Base-by-base conservation (phyloP, 2,888 invertebrate genomes). In the Dichetophora obliterata region DNA sequence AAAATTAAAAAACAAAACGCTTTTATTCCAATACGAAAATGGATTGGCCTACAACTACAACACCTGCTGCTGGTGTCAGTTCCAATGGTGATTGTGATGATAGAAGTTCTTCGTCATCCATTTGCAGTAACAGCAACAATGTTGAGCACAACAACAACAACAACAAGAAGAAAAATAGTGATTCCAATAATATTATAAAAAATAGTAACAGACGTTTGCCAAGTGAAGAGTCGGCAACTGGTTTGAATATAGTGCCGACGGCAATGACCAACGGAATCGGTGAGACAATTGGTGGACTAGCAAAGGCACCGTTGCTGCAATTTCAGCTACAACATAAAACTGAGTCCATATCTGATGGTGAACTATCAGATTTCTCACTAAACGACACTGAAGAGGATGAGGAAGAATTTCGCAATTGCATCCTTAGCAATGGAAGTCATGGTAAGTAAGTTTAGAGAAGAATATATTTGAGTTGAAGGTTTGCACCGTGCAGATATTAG, bases 301-400 rank as follows among this genome's bases (percentile, higher is more conserved):
- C 80, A 8, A 74, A 82, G 50, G 77, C 80, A 50, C 78, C 75
- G 14, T 63, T 66, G 54, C 31, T 66, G 0, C 66, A 73, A 63
- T 22, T 34, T 24, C 84, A 84, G 78, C 74, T 84, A 52, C 86
- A 87, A 78, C 82, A 85, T 14, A 88, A 88, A 75, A 84, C 85
- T 3, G 88, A 88, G 72, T 88, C 86, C 54, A 84, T 88, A n/a
- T 89, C 89, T 3, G 89, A 89, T 75, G 89, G 85, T 1, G 89
- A 89, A 77, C 75, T 89, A 5, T 89, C 89, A 71, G 95, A 95
- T 82, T 93, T 94, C 82, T 95, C 95, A 48, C 90, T 95, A 0
- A 93, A 93, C 22, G 95, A 95, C 82, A 94, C 95, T 70, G 95
- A 95, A 81, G 95, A 95, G 72, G 95, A 95, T n/a, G 90, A 87